phyloP scores from a whole-genome alignment of 2,888 invertebrate species.

The Idaea dimidiata region DNA sequence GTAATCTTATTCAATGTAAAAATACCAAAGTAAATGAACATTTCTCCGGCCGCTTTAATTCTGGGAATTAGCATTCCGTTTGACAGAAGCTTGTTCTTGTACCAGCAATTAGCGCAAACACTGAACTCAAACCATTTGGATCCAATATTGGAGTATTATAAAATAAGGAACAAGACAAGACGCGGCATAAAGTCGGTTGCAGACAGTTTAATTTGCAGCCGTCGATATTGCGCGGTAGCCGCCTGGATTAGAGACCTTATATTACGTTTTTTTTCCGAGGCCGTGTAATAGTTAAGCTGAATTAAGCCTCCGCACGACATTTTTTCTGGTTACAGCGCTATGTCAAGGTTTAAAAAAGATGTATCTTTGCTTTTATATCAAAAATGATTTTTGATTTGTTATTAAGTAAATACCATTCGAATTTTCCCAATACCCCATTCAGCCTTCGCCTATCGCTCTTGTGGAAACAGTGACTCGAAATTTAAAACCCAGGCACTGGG shows the following conservation, averaged over 20 bases:
- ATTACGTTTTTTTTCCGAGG: slow-evolving; percentile 22
- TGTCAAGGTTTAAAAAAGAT: no score
- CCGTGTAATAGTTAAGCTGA: slow-evolving; percentile 29
- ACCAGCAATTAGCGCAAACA: background rate
- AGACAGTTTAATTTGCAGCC: slow-evolving; percentile 47
- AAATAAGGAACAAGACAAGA: slow-evolving; percentile 1
- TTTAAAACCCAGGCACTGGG: no score
- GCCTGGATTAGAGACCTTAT: slow-evolving; percentile 19
- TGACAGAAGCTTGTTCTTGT: background rate
- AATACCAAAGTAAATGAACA: background rate
- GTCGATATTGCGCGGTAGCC: slow-evolving; percentile 48
- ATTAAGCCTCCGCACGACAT: slow-evolving; percentile 29
- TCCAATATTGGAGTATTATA: slow-evolving; percentile 3
- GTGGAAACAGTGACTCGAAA: no score
- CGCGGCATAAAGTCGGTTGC: slow-evolving; percentile 25
- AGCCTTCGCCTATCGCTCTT: no score
- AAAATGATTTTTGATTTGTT: no score
- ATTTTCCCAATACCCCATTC: no score
- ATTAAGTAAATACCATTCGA: no score
- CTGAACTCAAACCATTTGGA: background rate
- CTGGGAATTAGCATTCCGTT: background rate
- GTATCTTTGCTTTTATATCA: no score
- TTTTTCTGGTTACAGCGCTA: slow-evolving; percentile 6
- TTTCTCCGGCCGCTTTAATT: background rate
- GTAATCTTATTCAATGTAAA: background rate